Percentiles rank a stretch among this genome's conserved stretches.
phyloP scores from a whole-genome alignment of 2,113 vertebrate species.

The Petaurus breviceps region DNA sequence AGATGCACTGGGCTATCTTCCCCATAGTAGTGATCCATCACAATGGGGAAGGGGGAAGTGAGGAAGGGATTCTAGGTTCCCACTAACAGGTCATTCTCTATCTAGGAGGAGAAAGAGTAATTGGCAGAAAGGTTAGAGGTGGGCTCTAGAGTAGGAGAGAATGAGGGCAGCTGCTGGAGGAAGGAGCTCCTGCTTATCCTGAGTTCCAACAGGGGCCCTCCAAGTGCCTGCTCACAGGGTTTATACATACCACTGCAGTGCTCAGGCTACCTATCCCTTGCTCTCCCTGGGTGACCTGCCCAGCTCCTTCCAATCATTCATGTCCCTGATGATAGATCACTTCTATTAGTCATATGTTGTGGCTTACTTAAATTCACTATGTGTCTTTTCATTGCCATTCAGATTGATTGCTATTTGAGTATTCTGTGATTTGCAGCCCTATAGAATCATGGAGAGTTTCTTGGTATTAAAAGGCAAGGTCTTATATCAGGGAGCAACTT shows the following conservation, averaged over 20 bases:
- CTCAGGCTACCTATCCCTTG: too few species aligned
- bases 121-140: not conserved
- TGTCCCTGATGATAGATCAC: not conserved
- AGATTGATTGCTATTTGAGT: not conserved
- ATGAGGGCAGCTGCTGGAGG: not conserved
- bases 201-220: not conserved
- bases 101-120: not conserved
- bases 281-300: not conserved
- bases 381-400: not conserved
- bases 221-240: not conserved
- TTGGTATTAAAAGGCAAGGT: not conserved
- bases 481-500: not conserved
- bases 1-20: not conserved
- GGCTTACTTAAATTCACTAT: not conserved
- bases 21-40: not conserved
- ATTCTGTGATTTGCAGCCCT: not conserved
- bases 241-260: not conserved
- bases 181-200: not conserved
- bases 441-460: not conserved
- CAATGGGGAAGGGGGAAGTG: not conserved
- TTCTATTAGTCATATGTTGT: not conserved
- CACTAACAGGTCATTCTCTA: not conserved
- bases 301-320: not conserved
- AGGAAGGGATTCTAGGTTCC: not conserved
- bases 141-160: not conserved